Conservation (phyloP, 2,888 invertebrate genomes). For the Hedya salicella region DNA sequence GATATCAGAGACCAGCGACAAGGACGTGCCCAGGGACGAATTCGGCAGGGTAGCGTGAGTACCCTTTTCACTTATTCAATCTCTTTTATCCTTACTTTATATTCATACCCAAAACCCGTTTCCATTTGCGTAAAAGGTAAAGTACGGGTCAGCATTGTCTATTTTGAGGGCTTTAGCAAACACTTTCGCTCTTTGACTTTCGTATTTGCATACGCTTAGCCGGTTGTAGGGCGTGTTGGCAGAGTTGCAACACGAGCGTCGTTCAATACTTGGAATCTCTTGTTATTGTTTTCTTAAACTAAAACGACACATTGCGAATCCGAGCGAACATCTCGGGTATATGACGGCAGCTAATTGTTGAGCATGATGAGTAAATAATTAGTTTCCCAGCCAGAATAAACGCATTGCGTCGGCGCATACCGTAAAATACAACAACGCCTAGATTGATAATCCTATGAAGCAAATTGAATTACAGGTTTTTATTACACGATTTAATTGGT, state of each 20-base stretch:
- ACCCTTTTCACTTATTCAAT: constrained; percentile 34
- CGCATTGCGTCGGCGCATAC: constrained; percentile 1
- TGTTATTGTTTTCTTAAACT: constrained; percentile 36
- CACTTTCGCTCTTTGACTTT: not conserved
- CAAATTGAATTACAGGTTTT: constrained; percentile 1
- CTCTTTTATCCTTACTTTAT: constrained; percentile 20
- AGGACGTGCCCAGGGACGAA: constrained; percentile 90
- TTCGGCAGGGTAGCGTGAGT: constrained; percentile 91
- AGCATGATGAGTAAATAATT: constrained; percentile 25
- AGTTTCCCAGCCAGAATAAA: constrained; percentile 20
- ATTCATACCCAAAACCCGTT: constrained; percentile 1
- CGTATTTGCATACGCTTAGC: constrained; percentile 19
- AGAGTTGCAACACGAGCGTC: constrained; percentile 9
- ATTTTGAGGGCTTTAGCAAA: constrained; percentile 17
- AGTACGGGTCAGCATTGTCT: not conserved
- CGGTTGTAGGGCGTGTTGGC: constrained; percentile 21
- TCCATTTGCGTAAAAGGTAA: constrained; percentile 4
- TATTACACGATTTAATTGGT: constrained; percentile 18
- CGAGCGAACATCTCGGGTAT: not conserved
- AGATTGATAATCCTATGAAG: constrained; percentile 10
- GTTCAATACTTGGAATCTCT: constrained; percentile 16
- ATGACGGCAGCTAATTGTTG: constrained; percentile 3
- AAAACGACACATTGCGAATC: constrained; percentile 12
- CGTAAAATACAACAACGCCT: constrained; percentile 1
- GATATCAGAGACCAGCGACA: constrained; percentile 88